These are phyloP conservation scores for Cyclura pinguis DNA, from an alignment of 2,797 vertebrate species.

Conservation along the genomic window DNA sequence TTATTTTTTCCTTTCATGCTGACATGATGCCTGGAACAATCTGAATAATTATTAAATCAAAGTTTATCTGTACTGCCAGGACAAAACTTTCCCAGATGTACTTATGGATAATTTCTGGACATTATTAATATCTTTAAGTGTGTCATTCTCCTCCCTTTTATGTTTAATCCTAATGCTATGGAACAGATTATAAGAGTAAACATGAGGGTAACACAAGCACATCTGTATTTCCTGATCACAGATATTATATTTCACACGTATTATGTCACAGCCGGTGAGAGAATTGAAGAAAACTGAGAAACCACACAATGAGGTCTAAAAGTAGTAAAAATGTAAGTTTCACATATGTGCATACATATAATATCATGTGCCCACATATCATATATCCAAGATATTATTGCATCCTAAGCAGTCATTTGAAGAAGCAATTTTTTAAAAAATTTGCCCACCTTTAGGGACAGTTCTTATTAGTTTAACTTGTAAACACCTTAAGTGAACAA, in stretches of 20 bases:
- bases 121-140: conserved; percentile 1
- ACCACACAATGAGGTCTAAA: conserved; percentile 7
- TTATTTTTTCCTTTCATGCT: not conserved
- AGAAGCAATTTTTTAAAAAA: not conserved
- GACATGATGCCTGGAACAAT: not conserved
- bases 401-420: not conserved
- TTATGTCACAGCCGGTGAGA: not conserved
- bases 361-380: not conserved
- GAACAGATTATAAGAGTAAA: conserved; percentile 1
- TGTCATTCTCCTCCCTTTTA: not conserved
- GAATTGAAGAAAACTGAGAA: not conserved
- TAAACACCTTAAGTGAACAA: not conserved
- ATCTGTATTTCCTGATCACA: not conserved
- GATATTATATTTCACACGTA: not conserved
- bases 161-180: conserved; percentile 17
- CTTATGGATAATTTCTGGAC: not conserved
- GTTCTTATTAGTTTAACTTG: not conserved
- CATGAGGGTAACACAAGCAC: not conserved
- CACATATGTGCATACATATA: not conserved
- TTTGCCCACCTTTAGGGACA: no score
- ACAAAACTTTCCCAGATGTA: not conserved
- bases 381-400: not conserved
- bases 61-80: not conserved
- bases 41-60: conserved; percentile 1
- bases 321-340: conserved; percentile 3